Percentiles rank a stretch among this genome's conserved stretches.
These are phyloP conservation scores for Protobothrops flavoviridis DNA, from an alignment of 2,113 vertebrate genomes.

Conservation along the genomic window DNA sequence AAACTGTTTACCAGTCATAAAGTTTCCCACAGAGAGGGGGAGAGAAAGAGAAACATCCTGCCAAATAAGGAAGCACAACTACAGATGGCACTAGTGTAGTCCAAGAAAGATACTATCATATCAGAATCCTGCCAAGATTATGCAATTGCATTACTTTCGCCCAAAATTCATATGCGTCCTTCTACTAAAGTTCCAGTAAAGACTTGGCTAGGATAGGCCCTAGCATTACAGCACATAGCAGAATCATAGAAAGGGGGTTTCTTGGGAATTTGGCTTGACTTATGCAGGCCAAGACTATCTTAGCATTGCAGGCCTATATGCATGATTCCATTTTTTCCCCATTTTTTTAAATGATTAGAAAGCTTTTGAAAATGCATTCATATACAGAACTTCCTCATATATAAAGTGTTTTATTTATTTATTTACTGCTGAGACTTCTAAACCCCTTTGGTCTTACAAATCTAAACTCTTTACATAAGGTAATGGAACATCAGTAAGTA, in stretches of 20 bases:
- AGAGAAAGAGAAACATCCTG: neutral
- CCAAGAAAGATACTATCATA: slow-evolving; percentile 24
- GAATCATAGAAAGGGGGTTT: neutral
- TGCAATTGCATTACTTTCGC: neutral
- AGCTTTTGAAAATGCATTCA: neutral
- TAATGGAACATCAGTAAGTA: neutral
- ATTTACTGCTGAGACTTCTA: neutral
- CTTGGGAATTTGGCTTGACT: neutral
- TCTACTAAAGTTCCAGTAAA: neutral
- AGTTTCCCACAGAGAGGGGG: neutral
- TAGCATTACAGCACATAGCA: neutral
- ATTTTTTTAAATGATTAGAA: neutral
- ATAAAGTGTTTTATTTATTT: neutral
- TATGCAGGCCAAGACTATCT: neutral
- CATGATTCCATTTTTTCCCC: neutral
- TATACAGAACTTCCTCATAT: neutral
- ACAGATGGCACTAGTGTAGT: neutral
- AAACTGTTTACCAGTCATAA: neutral
- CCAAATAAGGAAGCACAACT: slow-evolving; percentile 13
- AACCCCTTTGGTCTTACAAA: neutral
- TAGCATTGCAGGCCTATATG: neutral
- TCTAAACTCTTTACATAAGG: neutral
- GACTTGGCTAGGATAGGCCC: too few relatives aligned
- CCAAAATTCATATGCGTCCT: slow-evolving; percentile 15
- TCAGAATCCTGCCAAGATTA: slow-evolving; percentile 38